These are phyloP conservation scores for Leptogaster cylindrica DNA, from an alignment of 2,888 invertebrate species.

Conservation along the genomic window DNA sequence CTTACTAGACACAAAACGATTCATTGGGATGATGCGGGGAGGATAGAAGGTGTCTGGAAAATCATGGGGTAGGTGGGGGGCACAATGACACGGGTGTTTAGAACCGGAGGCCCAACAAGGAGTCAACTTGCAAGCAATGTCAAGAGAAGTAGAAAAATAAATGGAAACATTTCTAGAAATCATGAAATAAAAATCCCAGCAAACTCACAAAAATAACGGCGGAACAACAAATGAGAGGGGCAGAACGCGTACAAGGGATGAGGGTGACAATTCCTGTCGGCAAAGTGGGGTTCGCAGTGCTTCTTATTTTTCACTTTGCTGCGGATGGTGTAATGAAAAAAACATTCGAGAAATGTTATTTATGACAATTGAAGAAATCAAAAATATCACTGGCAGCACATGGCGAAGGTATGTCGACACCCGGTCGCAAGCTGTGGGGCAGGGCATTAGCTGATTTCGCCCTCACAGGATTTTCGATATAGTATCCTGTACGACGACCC, in stretches of 20 bases:
- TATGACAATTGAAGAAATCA: constrained; percentile 43
- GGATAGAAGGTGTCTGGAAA: neutral
- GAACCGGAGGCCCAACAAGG: neutral
- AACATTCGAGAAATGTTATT: constrained; percentile 43
- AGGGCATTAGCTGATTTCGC: constrained; percentile 1
- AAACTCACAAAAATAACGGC: neutral
- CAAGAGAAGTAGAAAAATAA: neutral
- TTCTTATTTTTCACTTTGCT: constrained; percentile 37
- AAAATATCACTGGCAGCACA: constrained; percentile 30
- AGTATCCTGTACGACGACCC: too few relatives aligned
- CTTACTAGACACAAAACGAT: too few relatives aligned
- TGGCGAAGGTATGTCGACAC: constrained; percentile 5
- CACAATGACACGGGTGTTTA: neutral
- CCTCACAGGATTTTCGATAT: too few relatives aligned
- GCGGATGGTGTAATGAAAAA: constrained; percentile 36
- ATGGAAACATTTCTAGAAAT: constrained; percentile 33
- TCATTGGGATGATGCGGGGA: too few relatives aligned
- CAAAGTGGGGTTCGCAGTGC: constrained; percentile 14
- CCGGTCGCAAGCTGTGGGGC: neutral
- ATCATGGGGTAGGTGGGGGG: neutral
- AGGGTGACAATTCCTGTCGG: constrained; percentile 44
- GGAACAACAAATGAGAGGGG: constrained; percentile 13
- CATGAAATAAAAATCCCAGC: constrained; percentile 28
- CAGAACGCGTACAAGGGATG: constrained; percentile 17
- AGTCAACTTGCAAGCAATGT: neutral